These are phyloP conservation scores for Aromia moschata DNA, from an alignment of 2,888 invertebrate genomes.

Conservation along the genomic window DNA sequence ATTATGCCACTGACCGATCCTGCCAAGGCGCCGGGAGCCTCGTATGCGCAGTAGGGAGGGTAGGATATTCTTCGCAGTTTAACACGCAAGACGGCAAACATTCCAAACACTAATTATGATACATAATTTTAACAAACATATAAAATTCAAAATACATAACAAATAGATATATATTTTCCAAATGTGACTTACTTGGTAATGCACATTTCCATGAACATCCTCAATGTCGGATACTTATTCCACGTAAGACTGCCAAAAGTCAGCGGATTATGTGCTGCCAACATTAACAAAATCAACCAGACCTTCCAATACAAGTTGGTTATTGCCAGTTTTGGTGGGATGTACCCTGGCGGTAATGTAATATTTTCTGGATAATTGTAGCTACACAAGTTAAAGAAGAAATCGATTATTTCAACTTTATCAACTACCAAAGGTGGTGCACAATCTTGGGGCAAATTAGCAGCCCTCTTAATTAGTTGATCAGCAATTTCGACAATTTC, in stretches of 20 bases:
- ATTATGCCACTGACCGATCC: no score
- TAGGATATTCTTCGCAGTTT: no score
- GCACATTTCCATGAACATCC: conserved; percentile 94
- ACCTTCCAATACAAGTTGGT: conserved; percentile 95
- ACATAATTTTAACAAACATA: no score
- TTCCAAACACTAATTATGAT: no score
- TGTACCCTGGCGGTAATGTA: conserved; percentile 81
- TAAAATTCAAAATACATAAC: no score
- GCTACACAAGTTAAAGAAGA: conserved; percentile 88
- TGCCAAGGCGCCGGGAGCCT: no score
- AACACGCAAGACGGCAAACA: no score
- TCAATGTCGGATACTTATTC: conserved; percentile 89
- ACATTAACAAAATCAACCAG: conserved; percentile 86
- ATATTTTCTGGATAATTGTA: conserved; percentile 95
- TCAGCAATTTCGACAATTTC: conserved; percentile 90
- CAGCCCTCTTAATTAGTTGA: conserved; percentile 84
- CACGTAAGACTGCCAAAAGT: conserved; percentile 88
- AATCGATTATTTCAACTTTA: conserved; percentile 86
- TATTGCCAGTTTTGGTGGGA: conserved; percentile 88
- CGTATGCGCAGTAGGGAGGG: no score
- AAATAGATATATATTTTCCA: no score
- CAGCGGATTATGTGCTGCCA: conserved; percentile 92
- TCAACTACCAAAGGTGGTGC: conserved; percentile 78
- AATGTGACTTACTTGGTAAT: conserved; percentile 87
- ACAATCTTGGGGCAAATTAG: conserved; percentile 77